Evolutionary conservation across 1,140 invertebrate species (phyloP).

Genomic region (Rhagoletis zephyria): DNA sequence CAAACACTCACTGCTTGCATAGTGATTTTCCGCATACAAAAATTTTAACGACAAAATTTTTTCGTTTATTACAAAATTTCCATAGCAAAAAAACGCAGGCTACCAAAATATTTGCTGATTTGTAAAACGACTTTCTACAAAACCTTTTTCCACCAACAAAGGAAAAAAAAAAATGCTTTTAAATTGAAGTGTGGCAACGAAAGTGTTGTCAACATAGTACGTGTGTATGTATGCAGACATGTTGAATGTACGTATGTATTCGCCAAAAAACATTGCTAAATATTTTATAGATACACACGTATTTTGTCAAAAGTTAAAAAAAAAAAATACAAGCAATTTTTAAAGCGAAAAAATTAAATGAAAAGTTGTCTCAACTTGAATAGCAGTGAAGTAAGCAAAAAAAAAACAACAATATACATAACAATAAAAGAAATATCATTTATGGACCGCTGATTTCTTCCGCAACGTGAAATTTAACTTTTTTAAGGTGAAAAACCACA

Average conservation of each 20-base stretch:
- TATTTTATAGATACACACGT: background rate
- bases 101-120: background rate
- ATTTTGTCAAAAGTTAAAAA: background rate
- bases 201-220: background rate
- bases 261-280: too few species aligned
- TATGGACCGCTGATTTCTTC: slow-evolving; percentile 23
- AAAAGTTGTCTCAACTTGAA: slow-evolving; percentile 12
- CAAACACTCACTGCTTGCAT: background rate
- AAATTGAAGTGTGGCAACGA: background rate
- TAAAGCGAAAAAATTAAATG: background rate
- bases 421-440: slow-evolving; percentile 4
- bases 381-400: background rate
- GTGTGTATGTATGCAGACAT: too few species aligned
- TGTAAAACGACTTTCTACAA: slow-evolving; percentile 19
- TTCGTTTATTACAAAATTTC: background rate
- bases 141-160: too few species aligned
- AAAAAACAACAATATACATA: background rate
- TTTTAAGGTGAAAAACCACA: background rate
- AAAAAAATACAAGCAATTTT: background rate
- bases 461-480: background rate
- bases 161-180: background rate
- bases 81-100: background rate
- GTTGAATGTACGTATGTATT: too few species aligned
- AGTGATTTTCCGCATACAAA: background rate
- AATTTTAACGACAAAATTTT: background rate